A percentile compares a stretch with the other conserved stretches of the same genome.
Conservation (phyloP, 2,797 vertebrate species). For the Pempheris klunzingeri region DNA sequence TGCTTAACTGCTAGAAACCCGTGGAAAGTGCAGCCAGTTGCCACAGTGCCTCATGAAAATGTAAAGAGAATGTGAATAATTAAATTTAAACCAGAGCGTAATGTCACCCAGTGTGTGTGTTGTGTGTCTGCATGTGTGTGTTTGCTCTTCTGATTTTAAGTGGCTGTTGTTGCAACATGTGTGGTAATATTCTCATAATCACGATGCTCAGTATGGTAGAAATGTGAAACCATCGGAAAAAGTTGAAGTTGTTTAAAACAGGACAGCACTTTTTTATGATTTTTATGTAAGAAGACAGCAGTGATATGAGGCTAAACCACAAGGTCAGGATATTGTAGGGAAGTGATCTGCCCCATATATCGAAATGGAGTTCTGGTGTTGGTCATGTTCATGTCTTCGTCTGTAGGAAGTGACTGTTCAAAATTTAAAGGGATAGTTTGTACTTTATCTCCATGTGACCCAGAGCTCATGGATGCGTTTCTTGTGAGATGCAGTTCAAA, state of each 20-base stretch:
- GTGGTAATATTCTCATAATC: conserved; percentile 13
- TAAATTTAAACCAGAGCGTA: conserved; percentile 70
- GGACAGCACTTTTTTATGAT: background rate
- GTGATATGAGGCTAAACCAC: conserved; percentile 17
- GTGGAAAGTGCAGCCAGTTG: conserved; percentile 55
- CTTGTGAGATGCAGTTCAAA: background rate
- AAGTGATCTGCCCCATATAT: conserved; percentile 21
- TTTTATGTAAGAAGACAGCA: conserved; percentile 14
- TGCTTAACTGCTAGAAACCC: conserved; percentile 50
- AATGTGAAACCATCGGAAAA: background rate
- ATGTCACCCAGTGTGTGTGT: conserved; percentile 55
- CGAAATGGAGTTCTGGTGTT: conserved; percentile 40
- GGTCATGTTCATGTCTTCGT: conserved; percentile 14
- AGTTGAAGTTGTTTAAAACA: conserved; percentile 44
- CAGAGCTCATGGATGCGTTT: background rate
- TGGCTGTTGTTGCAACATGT: conserved; percentile 1
- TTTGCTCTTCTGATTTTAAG: conserved; percentile 6
- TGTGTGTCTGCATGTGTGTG: background rate
- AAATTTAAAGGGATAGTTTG: conserved; percentile 36
- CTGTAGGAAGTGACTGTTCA: conserved; percentile 39
- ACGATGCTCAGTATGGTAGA: background rate
- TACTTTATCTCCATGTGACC: conserved; percentile 19
- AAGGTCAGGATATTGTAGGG: background rate
- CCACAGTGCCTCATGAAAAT: conserved; percentile 70
- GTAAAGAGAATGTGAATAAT: conserved; percentile 79